Evolutionary conservation across 2,797 vertebrate species (phyloP), one percentile per base, ranked within the genome.

Genomic region (Leptatherina wallacei): DNA sequence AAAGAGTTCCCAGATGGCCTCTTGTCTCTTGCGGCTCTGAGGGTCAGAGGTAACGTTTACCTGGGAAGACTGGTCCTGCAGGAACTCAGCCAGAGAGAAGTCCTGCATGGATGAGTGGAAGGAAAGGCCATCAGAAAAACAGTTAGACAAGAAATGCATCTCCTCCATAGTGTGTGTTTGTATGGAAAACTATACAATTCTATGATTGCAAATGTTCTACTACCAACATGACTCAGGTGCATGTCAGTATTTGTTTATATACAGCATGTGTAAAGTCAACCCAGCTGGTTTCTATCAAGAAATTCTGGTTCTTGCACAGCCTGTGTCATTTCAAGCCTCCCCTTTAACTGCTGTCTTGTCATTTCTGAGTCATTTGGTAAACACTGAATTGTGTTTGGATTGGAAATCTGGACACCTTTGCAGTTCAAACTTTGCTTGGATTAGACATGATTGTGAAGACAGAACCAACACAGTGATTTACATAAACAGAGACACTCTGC

Each of bases 1-100:
- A 89, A 97, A 96, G 66, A 98, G 95, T 71, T 99, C 97, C 96
- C 96, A 98, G 56, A 96, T 75, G 2, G 96, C 93, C 85, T 94
- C 95, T 70, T 95, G 94, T 78, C 94, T 96, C 90, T 92, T 95
- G 73, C 81, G 82, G 77, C 89, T 89, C 78, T 88, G 82, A 4
- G 67, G 84, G 71, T 92, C 83, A 30, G 85, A 12, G 33, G 71
- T 38, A 12, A 79, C 36, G 62, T 90, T 91, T 49, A 91, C 78
- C 80, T 95, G 88, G 54, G 77, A 81, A 2, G 88, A 88, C 78
- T 95, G 93, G 38, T 83, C 90, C 77, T 70, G 92, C 87, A 96
- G 58, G 90, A 97, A 95, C 83, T 97, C 94, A 0, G 91, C 93
- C 92, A 97, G 94, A 70, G 93, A 93, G 87, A 94, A 95, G 74